Conservation (phyloP, 2,797 vertebrate species). For the Vultur gryphus region DNA sequence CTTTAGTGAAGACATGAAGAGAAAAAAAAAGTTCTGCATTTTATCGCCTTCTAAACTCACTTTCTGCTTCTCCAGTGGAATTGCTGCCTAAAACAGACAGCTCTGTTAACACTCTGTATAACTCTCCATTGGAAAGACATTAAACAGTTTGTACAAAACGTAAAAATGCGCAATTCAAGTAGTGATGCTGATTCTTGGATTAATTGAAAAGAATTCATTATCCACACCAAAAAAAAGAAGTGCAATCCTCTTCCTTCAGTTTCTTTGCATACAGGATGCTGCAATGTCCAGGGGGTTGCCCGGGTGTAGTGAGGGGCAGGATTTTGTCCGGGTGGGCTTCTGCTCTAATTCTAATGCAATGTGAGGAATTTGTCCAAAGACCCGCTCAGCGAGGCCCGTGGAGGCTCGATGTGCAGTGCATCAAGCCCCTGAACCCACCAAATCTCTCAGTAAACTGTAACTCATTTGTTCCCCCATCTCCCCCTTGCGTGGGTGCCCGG, state of each 20-base stretch:
- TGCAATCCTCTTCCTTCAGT: not conserved
- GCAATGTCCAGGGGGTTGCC: accelerated
- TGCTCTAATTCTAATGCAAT: not conserved
- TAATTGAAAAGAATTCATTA: not conserved
- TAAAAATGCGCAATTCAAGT: not conserved
- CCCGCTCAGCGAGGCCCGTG: accelerated
- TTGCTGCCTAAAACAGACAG: not conserved
- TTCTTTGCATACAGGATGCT: not conserved
- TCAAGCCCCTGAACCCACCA: not conserved
- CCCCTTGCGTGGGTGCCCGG: accelerated
- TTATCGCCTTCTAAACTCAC: not conserved
- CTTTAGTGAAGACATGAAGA: not conserved
- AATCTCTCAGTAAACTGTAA: not conserved
- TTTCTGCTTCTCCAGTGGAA: conserved; percentile 12
- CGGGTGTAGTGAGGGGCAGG: not conserved
- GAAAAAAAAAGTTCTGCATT: not conserved
- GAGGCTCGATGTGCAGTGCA: not conserved
- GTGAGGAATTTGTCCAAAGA: not conserved
- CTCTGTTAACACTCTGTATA: conserved; percentile 2
- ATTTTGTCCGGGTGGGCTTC: not conserved
- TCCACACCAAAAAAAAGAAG: not conserved
- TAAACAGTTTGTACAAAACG: not conserved
- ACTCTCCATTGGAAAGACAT: not conserved
- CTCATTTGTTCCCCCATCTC: not conserved
- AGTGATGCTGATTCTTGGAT: not conserved